These are phyloP conservation scores for Pemphigus obesinymphae DNA, from an alignment of 1,140 invertebrate genomes.

Conservation along the genomic window DNA sequence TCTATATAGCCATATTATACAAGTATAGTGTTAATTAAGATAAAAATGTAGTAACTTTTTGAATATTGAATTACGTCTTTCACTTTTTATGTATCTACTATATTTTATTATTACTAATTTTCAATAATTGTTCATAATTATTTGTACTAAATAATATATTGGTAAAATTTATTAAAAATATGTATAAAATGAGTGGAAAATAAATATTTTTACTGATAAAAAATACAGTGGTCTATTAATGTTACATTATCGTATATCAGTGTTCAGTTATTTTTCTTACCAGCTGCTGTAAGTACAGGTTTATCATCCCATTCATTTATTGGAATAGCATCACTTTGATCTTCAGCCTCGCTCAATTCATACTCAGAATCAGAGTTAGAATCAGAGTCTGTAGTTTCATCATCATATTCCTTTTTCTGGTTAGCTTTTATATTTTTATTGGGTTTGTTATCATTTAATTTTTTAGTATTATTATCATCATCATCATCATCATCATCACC, in stretches of 20 bases:
- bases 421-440: constrained; percentile 46
- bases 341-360: constrained; percentile 56
- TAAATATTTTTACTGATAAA: too few relatives aligned
- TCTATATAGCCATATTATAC: too few relatives aligned
- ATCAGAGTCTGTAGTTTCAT: constrained; percentile 51
- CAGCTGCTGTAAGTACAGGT: constrained; percentile 18
- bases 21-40: too few relatives aligned
- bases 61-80: too few relatives aligned
- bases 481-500: constrained; percentile 46
- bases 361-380: constrained; percentile 52
- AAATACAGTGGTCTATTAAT: too few relatives aligned
- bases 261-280: not conserved
- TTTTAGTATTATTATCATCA: constrained; percentile 33
- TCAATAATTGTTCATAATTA: too few relatives aligned
- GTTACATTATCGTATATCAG: too few relatives aligned
- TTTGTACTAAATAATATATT: not conserved
- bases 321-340: constrained; percentile 18
- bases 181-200: too few relatives aligned
- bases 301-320: constrained; percentile 34
- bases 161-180: too few relatives aligned
- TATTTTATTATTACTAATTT: too few relatives aligned
- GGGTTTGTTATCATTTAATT: constrained; percentile 47
- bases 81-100: too few relatives aligned
- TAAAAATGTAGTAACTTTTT: too few relatives aligned
- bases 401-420: constrained; percentile 47